Base-by-base conservation (phyloP, 2,888 invertebrate genomes). In the Drosophila seclusa region DNA sequence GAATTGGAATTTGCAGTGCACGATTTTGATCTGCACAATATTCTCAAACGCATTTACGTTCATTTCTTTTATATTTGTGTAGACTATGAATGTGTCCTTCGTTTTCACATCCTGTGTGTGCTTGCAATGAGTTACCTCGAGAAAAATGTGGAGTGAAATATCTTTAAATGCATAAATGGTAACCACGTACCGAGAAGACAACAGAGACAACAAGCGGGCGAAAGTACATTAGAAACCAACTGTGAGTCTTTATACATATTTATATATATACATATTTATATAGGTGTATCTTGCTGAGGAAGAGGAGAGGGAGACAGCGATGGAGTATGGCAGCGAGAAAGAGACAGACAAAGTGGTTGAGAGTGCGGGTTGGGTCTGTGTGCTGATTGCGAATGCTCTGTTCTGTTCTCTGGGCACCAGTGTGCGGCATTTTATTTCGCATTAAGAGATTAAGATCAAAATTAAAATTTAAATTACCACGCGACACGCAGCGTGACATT, bases 381-480 rank as follows among this genome's bases (percentile, higher is more conserved):
- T 48, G 45, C 62, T 73, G 73, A 75, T 75, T 75, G 77, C 73
- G 77, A 61, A 69, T 81, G 76, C 72, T 76, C 50, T 58, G 76
- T 68, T 60, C 49, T 32, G 32, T 32, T 34, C 24, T 49, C 34
- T 31, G 90, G 89, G 79, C 91, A 91, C 91, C 92, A 91, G 91
- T 91, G 91, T 89, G 89, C 90, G 90, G 91, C 92, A 92, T 92
- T 92, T 92, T 91, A 92, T 92, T 92, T 92, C 91, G 92, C 92
- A 92, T 92, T 92, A 92, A 92, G 92, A 92, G 92, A 92, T 92
- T 92, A 92, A 92, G 91, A 92, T 92, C 92, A 91, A 92, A 92
- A 92, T 92, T 92, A 92, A 92, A 92, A 92, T 92, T 92, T 92
- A 92, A 92, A 92, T 92, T 92, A 92, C 86, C 88, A 70, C 69